Percentiles rank a stretch among this genome's conserved stretches.
Conservation (phyloP, 1,140 invertebrate species). For the Ladona fulva region DNA sequence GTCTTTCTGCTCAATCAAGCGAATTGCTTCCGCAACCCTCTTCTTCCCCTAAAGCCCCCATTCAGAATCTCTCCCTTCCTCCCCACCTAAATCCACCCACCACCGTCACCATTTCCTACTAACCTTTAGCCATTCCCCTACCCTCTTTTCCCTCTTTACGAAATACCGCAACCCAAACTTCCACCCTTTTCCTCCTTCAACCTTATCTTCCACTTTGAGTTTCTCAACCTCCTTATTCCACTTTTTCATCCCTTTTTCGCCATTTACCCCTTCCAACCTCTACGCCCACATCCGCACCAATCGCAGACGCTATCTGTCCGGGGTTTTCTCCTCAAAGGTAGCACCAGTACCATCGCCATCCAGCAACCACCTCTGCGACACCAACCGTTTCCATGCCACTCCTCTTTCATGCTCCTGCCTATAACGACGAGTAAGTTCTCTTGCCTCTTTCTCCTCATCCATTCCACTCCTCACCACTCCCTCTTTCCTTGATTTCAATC, state of each 20-base stretch:
- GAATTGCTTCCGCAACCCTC: not conserved
- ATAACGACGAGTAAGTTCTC: not conserved
- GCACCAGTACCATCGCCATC: not conserved
- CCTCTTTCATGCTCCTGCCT: not conserved
- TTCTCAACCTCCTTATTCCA: not conserved
- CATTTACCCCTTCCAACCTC: not conserved
- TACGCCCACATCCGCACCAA: not conserved
- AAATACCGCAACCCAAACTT: not conserved
- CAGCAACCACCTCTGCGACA: not conserved
- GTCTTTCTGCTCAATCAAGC: constrained; percentile 7
- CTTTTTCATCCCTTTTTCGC: not conserved
- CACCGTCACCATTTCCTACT: not conserved
- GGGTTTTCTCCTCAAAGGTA: not conserved
- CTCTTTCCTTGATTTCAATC: no score
- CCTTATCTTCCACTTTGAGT: not conserved
- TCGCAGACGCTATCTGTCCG: not conserved
- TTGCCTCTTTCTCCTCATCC: not conserved
- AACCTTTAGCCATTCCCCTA: not conserved
- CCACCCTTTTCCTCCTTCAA: not conserved
- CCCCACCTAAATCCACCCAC: not conserved
- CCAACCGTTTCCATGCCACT: not conserved
- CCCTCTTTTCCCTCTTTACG: not conserved
- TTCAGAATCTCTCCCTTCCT: not conserved
- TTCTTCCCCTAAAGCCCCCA: not conserved
- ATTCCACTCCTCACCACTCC: no score